Percentiles rank a stretch among this genome's conserved stretches.
Evolutionary conservation across 2,797 vertebrate species (phyloP).

Genomic region (Darevskia nairensis): DNA sequence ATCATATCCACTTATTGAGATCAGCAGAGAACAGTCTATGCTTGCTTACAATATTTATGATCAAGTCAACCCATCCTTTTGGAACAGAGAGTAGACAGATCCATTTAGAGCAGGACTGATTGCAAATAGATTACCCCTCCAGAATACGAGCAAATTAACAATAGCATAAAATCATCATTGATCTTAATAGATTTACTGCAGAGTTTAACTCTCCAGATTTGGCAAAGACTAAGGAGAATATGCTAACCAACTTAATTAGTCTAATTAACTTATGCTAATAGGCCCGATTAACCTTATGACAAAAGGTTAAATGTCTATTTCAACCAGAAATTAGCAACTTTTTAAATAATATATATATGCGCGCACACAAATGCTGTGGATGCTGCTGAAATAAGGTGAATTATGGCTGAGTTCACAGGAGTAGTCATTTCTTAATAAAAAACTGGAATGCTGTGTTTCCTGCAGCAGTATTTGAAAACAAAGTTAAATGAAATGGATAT

Average conservation of each 20-base stretch:
- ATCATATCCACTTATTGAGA: slow-evolving; percentile 40
- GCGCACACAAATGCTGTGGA: accelerated
- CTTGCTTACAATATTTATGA: slow-evolving; percentile 53
- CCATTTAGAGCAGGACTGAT: slow-evolving; percentile 14
- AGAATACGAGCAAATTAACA: slow-evolving; percentile 43
- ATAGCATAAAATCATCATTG: not conserved
- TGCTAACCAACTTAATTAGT: slow-evolving; percentile 54
- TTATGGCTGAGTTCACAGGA: accelerated
- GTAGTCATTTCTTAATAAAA: not conserved
- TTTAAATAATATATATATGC: not conserved
- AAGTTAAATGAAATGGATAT: accelerated
- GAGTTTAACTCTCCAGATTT: slow-evolving; percentile 2
- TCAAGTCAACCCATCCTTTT: slow-evolving; percentile 31
- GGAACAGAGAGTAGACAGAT: slow-evolving; percentile 13
- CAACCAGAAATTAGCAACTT: not conserved
- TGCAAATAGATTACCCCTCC: slow-evolving; percentile 26
- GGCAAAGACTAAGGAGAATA: slow-evolving; percentile 41
- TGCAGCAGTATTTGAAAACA: accelerated
- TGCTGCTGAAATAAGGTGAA: accelerated
- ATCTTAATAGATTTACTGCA: slow-evolving; percentile 13
- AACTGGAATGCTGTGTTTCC: accelerated
- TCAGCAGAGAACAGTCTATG: slow-evolving; percentile 28
- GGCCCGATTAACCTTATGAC: slow-evolving; percentile 60
- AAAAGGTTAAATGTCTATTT: slow-evolving; percentile 58
- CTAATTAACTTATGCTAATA: slow-evolving; percentile 63